Base-by-base conservation (phyloP, 2,797 vertebrate genomes). In the Valencia hispanica region DNA sequence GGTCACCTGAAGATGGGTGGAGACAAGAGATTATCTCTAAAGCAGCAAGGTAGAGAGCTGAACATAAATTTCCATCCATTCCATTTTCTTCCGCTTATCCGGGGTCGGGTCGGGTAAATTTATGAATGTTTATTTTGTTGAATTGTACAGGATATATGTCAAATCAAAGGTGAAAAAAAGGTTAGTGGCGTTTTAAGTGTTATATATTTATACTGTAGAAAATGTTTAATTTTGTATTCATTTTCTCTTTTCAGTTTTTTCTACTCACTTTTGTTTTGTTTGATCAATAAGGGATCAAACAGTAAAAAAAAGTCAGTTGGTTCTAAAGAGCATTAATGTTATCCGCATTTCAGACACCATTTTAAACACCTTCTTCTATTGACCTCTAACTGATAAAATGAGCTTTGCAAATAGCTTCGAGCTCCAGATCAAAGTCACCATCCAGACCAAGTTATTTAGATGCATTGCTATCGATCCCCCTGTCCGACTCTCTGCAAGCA, bases 211-310 rank as follows among this genome's bases (percentile, higher is more conserved):
- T n/a, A 57, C 5, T 57, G 27, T 30, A 57, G 55, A 12, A 59
- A 59, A 59, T 59, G 6, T 30, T 2, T 32, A 3, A 18, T 66
- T 41, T 39, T 4, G 25, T 39, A 39, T 22, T 3, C 0, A 5
- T n/a, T 41, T 66, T 25, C 0, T 72, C 48, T 36, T 34, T 69
- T 69, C 72, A 53, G 6, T 69, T 48, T 59, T 17, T 48, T 77
- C 15, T 39, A 25, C 47, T 66, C 65, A 66, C 34, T 48, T 73
- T 68, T 68, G 22, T 39, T 80, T 51, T 66, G n/a, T 77, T 72
- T 57, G 45, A 30, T 68, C 72, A 81, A 48, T 72, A 45, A 75
- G 39, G 22, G 63, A 32, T 34, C 30, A 79, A 78, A 72, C 11
- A 17, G 57, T 43, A 12, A 68, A 53, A 39, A 53, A 36, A 14